A percentile compares a stretch with the other conserved stretches of the same genome.
These are phyloP conservation scores for Typhlichthys subterraneus DNA, from an alignment of 2,797 vertebrate species.

Conservation along the genomic window DNA sequence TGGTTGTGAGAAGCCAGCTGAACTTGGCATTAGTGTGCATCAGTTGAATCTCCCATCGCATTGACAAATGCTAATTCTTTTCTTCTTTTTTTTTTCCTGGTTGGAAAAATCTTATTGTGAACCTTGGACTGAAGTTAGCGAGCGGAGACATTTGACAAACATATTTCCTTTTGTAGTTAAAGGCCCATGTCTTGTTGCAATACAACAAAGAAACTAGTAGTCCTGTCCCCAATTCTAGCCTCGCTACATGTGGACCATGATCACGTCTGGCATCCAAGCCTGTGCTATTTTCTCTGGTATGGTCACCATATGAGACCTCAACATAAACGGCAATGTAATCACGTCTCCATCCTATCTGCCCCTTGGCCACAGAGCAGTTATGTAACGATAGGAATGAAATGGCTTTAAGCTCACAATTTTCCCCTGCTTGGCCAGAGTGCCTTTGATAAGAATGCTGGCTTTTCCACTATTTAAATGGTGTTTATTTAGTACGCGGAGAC, in stretches of 20 bases:
- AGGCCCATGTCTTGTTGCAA: not conserved
- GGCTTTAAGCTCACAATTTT: conserved; percentile 55
- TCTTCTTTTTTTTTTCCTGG: not conserved
- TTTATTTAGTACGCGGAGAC: conserved; percentile 35
- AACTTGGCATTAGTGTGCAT: not conserved
- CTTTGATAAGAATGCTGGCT: conserved; percentile 34
- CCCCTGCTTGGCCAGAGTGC: conserved; percentile 31
- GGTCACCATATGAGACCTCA: conserved; percentile 47
- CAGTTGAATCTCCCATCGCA: not conserved
- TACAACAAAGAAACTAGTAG: not conserved
- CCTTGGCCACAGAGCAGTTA: conserved; percentile 23
- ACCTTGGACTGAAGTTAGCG: not conserved
- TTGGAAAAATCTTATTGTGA: not conserved
- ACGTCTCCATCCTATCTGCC: conserved; percentile 25
- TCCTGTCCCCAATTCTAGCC: not conserved
- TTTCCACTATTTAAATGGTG: conserved; percentile 39
- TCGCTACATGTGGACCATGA: not conserved
- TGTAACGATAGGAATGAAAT: conserved; percentile 47
- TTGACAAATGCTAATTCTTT: not conserved
- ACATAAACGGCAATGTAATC: conserved; percentile 38
- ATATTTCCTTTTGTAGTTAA: not conserved
- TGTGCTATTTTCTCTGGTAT: conserved; percentile 28
- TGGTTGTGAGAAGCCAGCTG: not conserved
- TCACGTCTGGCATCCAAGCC: conserved; percentile 24
- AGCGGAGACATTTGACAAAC: conserved; percentile 6